Evolutionary conservation across 2,113 vertebrate species (phyloP).

Genomic region (Bubo bubo): DNA sequence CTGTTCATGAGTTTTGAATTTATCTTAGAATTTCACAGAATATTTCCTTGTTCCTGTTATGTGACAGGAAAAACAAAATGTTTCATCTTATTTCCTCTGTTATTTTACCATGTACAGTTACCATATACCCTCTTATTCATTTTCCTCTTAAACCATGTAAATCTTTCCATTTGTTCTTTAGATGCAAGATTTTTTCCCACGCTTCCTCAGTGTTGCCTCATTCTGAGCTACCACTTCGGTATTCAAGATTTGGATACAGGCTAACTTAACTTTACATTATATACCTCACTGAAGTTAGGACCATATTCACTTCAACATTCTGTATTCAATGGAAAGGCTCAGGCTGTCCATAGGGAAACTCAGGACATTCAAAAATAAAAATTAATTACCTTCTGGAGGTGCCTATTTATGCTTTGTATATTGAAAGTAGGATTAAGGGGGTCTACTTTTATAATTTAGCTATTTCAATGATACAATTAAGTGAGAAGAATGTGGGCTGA

Average conservation of each 20-base stretch:
- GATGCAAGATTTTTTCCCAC: not conserved
- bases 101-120: not conserved
- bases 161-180: not conserved
- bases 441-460: not conserved
- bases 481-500: not conserved
- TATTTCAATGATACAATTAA: not conserved
- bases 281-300: not conserved
- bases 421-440: not conserved
- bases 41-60: constrained; percentile 31
- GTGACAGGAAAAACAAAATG: not conserved
- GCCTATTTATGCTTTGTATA: not conserved
- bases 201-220: not conserved
- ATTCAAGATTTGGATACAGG: not conserved
- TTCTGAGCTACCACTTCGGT: not conserved
- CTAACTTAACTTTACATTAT: not conserved
- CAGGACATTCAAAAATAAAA: not conserved
- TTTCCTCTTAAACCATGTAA: not conserved
- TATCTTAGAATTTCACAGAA: not conserved
- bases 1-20: not conserved
- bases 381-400: not conserved
- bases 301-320: not conserved
- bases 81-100: not conserved
- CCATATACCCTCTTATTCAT: not conserved
- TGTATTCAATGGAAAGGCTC: not conserved
- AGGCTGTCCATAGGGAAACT: not conserved